A percentile compares a stretch with the other conserved stretches of the same genome.
Evolutionary conservation across 1,140 invertebrate genomes (phyloP).

Genomic region (Dufourea novaeangliae): DNA sequence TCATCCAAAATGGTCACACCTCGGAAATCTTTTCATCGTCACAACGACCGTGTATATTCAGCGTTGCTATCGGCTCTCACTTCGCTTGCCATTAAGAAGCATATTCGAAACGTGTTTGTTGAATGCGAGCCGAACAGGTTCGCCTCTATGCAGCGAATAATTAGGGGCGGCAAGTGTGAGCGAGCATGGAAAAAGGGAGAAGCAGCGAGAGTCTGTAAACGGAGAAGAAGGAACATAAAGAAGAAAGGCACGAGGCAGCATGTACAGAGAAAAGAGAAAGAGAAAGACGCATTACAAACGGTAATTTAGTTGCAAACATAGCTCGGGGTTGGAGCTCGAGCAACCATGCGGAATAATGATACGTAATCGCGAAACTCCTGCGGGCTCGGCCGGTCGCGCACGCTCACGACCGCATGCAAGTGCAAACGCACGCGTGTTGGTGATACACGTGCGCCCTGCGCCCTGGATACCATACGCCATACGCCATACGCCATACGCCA

Average conservation of each 20-base stretch:
- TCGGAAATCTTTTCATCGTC: background rate
- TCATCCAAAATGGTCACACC: too few species aligned
- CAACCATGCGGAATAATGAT: slow-evolving; percentile 79
- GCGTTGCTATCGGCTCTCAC: background rate
- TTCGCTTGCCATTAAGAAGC: background rate
- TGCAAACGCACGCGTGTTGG: slow-evolving; percentile 8
- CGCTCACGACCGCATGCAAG: slow-evolving; percentile 21
- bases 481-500: too few species aligned
- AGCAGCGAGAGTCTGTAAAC: background rate
- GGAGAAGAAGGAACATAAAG: slow-evolving; percentile 5
- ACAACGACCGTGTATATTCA: background rate
- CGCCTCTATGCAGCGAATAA: slow-evolving; percentile 51
- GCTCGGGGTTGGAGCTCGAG: slow-evolving; percentile 69
- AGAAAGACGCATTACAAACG: slow-evolving; percentile 43
- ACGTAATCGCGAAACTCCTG: slow-evolving; percentile 76
- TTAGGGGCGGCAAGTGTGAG: slow-evolving; percentile 43
- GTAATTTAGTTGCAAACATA: slow-evolving; percentile 74
- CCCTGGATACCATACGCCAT: too few species aligned
- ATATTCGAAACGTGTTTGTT: slow-evolving; percentile 4
- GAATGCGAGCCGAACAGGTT: slow-evolving; percentile 11
- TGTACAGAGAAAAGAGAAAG: background rate
- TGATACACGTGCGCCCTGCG: slow-evolving; percentile 3
- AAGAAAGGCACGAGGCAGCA: background rate
- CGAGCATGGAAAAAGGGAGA: slow-evolving; percentile 3
- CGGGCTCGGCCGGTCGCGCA: slow-evolving; percentile 32